Percentiles rank a stretch among this genome's conserved stretches.
phyloP scores from a whole-genome alignment of 2,113 vertebrate species.

The Macquaria australasica region DNA sequence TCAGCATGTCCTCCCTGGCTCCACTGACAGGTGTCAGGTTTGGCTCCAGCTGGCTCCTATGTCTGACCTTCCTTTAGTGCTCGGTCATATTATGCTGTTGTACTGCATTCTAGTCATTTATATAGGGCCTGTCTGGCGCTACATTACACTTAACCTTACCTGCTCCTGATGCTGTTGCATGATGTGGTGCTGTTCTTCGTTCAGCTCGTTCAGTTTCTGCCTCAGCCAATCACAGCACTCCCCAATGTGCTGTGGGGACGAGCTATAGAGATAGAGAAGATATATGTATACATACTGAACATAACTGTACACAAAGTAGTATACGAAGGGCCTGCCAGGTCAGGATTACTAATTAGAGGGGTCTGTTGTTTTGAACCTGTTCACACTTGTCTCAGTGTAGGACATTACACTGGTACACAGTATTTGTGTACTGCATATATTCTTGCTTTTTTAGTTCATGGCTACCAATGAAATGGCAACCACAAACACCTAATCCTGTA shows the following conservation, averaged over 20 bases:
- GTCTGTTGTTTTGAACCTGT: background rate
- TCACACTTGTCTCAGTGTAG: background rate
- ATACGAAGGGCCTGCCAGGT: background rate
- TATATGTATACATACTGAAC: background rate
- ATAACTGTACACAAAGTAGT: background rate
- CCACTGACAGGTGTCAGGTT: conserved; percentile 8
- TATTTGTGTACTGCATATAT: background rate
- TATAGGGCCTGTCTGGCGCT: background rate
- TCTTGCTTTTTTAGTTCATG: background rate
- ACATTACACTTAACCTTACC: conserved; percentile 73
- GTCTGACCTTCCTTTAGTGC: background rate
- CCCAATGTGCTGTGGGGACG: conserved; percentile 64
- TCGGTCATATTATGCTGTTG: background rate
- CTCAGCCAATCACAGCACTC: conserved; percentile 91
- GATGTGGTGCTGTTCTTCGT: conserved; percentile 87
- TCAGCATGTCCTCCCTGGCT: too few species aligned
- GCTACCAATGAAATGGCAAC: background rate
- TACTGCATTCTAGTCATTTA: background rate
- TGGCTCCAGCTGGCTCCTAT: background rate
- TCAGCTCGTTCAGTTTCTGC: conserved; percentile 89
- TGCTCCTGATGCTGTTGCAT: conserved; percentile 92
- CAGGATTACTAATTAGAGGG: background rate
- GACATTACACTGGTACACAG: background rate
- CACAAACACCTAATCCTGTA: background rate
- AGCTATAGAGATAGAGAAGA: conserved; percentile 41